Evolutionary conservation across 2,797 vertebrate species (phyloP).

Genomic region (Buceros bicornis): DNA sequence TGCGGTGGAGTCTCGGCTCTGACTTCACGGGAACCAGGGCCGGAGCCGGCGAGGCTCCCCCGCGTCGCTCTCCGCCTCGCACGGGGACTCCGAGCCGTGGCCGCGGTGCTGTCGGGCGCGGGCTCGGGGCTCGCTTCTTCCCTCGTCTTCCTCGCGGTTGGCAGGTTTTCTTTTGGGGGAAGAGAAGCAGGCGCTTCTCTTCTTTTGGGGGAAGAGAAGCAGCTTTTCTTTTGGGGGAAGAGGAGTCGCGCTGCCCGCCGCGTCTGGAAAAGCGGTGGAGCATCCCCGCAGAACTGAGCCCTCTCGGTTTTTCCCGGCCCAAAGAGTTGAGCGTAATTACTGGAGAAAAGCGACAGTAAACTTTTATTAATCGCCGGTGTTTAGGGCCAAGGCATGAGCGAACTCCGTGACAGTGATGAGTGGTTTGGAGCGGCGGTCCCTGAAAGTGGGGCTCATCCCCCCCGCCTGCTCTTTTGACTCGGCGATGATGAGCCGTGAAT

Average conservation of each 20-base stretch:
- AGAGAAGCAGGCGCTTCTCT: background rate
- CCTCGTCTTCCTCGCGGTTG: background rate
- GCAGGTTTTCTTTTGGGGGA: background rate
- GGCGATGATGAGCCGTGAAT: slow-evolving; percentile 77
- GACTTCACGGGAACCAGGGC: background rate
- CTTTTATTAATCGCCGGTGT: slow-evolving; percentile 64
- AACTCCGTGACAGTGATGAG: slow-evolving; percentile 66
- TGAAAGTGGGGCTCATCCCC: slow-evolving; percentile 75
- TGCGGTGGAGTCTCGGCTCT: background rate
- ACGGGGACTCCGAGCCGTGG: background rate
- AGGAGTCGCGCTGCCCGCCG: background rate
- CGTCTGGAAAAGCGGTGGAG: background rate
- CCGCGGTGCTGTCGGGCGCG: background rate
- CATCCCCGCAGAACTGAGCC: background rate
- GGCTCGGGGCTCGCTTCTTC: background rate
- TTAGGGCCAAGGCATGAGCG: slow-evolving; percentile 48
- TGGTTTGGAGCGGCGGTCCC: slow-evolving; percentile 70
- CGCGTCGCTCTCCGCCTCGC: background rate
- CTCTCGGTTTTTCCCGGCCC: background rate
- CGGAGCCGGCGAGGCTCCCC: background rate
- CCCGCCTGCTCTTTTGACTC: slow-evolving; percentile 19
- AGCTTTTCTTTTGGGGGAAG: too few relatives aligned
- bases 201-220: too few relatives aligned
- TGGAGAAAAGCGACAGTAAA: slow-evolving; percentile 32
- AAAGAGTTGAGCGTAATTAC: background rate